Base-by-base conservation (phyloP, 1,140 invertebrate genomes). In the Rhyzopertha dominica region DNA sequence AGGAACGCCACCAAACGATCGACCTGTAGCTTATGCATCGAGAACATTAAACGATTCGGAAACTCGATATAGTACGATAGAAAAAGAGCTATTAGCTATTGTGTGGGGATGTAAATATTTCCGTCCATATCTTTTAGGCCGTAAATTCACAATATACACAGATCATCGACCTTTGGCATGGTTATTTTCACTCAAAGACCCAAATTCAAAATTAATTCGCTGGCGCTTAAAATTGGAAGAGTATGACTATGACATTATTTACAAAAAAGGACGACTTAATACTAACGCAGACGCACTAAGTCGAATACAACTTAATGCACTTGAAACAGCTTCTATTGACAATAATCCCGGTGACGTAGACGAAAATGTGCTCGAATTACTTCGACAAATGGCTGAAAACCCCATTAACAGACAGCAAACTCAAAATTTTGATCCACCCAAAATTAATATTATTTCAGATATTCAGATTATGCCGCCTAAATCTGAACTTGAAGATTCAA, bases 101-200 rank as follows among this genome's bases (percentile, higher is more conserved):
- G 54, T 77, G 1, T 70, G 62, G 58, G 61, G 61, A 1, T 54
- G 70, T 0, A 54, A 70, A 32, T 57, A 74, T 23, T 76, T 75
- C 43, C 42, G 63, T 39, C 61, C 64, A 17, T 78, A 74, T 54
- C 39, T 80, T 2, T 69, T 67, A 41, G 69, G 68, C 12, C 58
- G 37, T 22, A 61, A 70, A 32, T 79, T 78, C 47, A 69, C 49
- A 16, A 60, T 79, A 1, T 38, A 68, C 8, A 78, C 72, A 1
- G 75, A 80, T 48, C 70, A 79, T 49, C 58, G 61, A 49, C 67
- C 71, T 0, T 49, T 78, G 12, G 56, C 48, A 20, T 77, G 69
- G 66, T 48, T 78, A 2, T 61, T 67, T 20, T 65, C 62, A 8
- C 42, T 72, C 0, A 76, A 73, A 45, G 68, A 76, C 30, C 65